Percentiles rank a stretch among this genome's conserved stretches.
Conservation (phyloP, 2,113 vertebrate genomes). For the Asarcornis scutulata region DNA sequence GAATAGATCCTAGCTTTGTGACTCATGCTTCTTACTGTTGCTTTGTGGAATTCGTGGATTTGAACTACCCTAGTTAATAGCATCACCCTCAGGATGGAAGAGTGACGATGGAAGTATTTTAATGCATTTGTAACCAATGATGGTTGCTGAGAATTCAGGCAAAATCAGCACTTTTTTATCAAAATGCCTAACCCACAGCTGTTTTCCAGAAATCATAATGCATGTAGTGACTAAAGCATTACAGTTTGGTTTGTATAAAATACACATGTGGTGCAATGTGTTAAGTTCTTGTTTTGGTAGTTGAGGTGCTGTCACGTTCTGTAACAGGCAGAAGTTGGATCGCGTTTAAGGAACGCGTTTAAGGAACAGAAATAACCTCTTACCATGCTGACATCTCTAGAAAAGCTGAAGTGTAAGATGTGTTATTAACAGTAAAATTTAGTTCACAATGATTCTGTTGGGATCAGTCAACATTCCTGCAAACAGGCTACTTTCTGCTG, state of each 20-base stretch:
- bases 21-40: not conserved
- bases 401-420: not conserved
- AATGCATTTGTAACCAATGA: not conserved
- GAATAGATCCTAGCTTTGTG: not conserved
- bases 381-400: not conserved
- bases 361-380: not conserved
- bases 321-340: not conserved
- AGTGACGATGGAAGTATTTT: not conserved
- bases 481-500: not conserved
- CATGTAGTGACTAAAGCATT: not conserved
- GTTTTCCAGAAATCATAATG: not conserved
- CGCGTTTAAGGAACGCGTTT: not conserved
- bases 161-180: not conserved
- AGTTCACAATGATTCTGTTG: not conserved
- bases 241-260: not conserved
- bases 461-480: not conserved
- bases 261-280: rapidly evolving
- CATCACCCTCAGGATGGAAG: not conserved
- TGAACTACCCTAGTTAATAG: not conserved
- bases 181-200: not conserved
- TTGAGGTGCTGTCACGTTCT: not conserved
- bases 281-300: not conserved
- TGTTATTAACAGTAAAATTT: not conserved
- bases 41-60: not conserved
- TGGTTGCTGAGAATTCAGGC: not conserved